A percentile compares a stretch with the other conserved stretches of the same genome.
Conservation (phyloP, 37 sponge, comb jelly and placozoan species). For the Crambe crambe region DNA sequence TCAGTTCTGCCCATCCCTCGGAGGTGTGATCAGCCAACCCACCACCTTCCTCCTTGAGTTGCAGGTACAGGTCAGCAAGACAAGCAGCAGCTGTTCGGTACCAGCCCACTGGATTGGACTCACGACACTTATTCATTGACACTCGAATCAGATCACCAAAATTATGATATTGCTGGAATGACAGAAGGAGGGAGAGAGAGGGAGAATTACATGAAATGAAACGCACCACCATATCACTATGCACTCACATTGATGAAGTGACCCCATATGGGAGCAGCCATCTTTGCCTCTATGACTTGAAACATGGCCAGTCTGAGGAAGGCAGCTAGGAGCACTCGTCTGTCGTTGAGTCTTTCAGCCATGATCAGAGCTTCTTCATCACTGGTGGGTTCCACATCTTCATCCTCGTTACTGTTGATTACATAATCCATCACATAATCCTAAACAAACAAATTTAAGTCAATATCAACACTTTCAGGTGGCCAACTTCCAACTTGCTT, state of each 20-base stretch:
- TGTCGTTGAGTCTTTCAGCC: slow-evolving; percentile 76
- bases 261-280: slow-evolving; percentile 81
- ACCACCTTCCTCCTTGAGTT: slow-evolving; percentile 30
- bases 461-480: too few relatives aligned
- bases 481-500: too few relatives aligned
- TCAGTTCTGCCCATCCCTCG: slow-evolving; percentile 56
- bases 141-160: slow-evolving; percentile 80
- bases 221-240: too few relatives aligned
- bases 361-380: slow-evolving; percentile 69
- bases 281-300: slow-evolving; percentile 59
- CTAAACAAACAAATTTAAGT: slow-evolving; percentile 11
- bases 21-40: slow-evolving; percentile 33
- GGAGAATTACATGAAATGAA: too few relatives aligned
- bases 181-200: not conserved
- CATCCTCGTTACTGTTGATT: slow-evolving; percentile 45
- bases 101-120: slow-evolving; percentile 51
- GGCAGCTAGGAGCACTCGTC: slow-evolving; percentile 74
- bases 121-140: slow-evolving; percentile 64
- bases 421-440: slow-evolving; percentile 73
- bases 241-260: slow-evolving; percentile 79
- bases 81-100: slow-evolving; percentile 44
- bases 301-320: slow-evolving; percentile 85
- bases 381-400: slow-evolving; percentile 50
- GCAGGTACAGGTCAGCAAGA: slow-evolving; percentile 34
- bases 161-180: slow-evolving; percentile 59